phyloP scores from a whole-genome alignment of 2,888 invertebrate genomes.

The Electrophaes corylata region DNA sequence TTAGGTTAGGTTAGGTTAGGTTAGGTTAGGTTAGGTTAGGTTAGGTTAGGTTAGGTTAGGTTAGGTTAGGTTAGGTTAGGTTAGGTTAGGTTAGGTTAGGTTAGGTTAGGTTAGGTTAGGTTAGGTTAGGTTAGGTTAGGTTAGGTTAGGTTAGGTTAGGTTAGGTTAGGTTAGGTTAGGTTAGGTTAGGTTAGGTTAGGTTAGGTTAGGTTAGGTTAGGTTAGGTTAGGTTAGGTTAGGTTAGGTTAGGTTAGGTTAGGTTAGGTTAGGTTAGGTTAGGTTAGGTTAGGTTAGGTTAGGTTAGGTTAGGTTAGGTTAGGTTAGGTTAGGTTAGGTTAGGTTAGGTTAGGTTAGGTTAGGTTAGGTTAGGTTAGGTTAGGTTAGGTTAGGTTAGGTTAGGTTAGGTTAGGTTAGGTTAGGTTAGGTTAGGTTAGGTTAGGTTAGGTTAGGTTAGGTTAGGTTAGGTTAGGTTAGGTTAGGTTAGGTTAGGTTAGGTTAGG shows the following conservation, averaged over 20 bases:
- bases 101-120: too few relatives aligned
- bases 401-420: too few relatives aligned
- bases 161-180: slow-evolving; percentile 29
- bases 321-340: too few relatives aligned
- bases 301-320: slow-evolving; percentile 18
- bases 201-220: slow-evolving; percentile 29
- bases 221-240: slow-evolving; percentile 31
- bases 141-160: slow-evolving; percentile 25
- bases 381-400: too few relatives aligned
- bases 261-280: slow-evolving; percentile 37
- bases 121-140: too few relatives aligned
- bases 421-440: too few relatives aligned
- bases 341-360: too few relatives aligned
- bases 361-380: too few relatives aligned
- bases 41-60: slow-evolving; percentile 11
- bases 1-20: slow-evolving; percentile 7
- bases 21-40: slow-evolving; percentile 9
- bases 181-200: slow-evolving; percentile 32
- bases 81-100: too few relatives aligned
- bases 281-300: slow-evolving; percentile 33
- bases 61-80: slow-evolving; percentile 15
- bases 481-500: too few relatives aligned
- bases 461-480: too few relatives aligned
- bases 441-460: too few relatives aligned
- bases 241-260: slow-evolving; percentile 34